Evolutionary conservation across 2,797 vertebrate genomes (phyloP).

Genomic region (Netta rufina): DNA sequence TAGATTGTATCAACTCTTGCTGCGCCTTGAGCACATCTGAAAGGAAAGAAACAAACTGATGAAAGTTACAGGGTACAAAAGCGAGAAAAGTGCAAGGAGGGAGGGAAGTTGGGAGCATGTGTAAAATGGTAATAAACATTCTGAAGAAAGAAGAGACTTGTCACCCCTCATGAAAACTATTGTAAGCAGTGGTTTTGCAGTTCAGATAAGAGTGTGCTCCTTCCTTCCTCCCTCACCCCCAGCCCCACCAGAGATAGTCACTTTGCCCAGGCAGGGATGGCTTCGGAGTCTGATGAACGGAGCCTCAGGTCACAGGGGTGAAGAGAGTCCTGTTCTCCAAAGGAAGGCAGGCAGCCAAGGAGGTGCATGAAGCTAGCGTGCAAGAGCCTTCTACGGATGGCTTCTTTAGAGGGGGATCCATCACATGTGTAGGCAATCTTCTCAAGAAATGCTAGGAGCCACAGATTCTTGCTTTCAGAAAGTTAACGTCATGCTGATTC

Average conservation of each 20-base stretch:
- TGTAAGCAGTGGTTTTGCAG: background rate
- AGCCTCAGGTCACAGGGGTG: background rate
- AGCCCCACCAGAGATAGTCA: background rate
- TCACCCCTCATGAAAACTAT: background rate
- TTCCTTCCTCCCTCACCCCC: background rate
- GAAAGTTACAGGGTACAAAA: conserved; percentile 21
- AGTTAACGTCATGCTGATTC: background rate
- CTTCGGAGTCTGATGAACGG: background rate
- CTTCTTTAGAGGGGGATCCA: background rate
- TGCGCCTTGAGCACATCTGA: conserved; percentile 22
- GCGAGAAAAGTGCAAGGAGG: background rate
- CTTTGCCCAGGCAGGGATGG: background rate
- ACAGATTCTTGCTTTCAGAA: background rate
- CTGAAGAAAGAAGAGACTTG: background rate
- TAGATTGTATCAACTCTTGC: conserved; percentile 55
- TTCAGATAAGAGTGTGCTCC: background rate
- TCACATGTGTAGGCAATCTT: accelerated
- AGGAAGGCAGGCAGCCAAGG: background rate
- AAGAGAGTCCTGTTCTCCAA: background rate
- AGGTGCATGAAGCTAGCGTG: accelerated
- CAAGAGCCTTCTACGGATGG: background rate
- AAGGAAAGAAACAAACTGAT: conserved; percentile 3
- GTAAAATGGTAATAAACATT: background rate
- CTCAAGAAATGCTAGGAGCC: background rate
- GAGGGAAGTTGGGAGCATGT: accelerated